Conservation (phyloP, 2,113 vertebrate species). For the Lepisosteus osseus region DNA sequence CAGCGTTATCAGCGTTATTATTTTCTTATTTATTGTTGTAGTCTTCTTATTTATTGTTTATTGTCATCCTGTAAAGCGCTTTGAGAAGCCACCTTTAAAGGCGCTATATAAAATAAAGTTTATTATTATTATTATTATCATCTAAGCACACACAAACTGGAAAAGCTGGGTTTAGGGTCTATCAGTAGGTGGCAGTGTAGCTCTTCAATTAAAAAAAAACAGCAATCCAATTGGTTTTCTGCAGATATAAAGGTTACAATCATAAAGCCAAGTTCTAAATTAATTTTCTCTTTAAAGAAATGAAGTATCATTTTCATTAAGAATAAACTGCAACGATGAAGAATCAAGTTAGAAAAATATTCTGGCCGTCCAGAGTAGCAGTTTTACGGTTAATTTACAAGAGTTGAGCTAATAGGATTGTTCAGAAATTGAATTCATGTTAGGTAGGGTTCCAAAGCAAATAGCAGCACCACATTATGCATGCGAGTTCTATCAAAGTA, state of each 20-base stretch:
- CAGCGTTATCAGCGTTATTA: no score
- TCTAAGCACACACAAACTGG: neutral
- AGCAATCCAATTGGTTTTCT: neutral
- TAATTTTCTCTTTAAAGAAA: conserved; percentile 26
- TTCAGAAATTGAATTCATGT: conserved; percentile 21
- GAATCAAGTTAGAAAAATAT: conserved; percentile 18
- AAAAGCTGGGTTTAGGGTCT: neutral
- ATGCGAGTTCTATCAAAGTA: conserved; percentile 36
- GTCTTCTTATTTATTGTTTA: no score
- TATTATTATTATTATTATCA: no score
- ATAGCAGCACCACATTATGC: conserved; percentile 1
- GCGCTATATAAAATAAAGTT: no score
- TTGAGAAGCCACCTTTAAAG: no score
- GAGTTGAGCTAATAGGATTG: conserved; percentile 19
- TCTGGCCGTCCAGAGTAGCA: neutral
- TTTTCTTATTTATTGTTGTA: no score
- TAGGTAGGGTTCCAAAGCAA: conserved; percentile 21
- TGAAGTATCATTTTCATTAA: conserved; percentile 26
- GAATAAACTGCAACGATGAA: conserved; percentile 16
- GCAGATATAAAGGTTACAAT: neutral
- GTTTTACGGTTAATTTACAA: conserved; percentile 3
- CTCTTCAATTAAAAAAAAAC: conserved; percentile 27
- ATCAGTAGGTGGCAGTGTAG: conserved; percentile 57
- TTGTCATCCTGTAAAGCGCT: no score
- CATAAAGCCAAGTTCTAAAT: neutral